Evolutionary conservation across 2,113 vertebrate species (phyloP).

Genomic region (Chelonoidis abingdonii): DNA sequence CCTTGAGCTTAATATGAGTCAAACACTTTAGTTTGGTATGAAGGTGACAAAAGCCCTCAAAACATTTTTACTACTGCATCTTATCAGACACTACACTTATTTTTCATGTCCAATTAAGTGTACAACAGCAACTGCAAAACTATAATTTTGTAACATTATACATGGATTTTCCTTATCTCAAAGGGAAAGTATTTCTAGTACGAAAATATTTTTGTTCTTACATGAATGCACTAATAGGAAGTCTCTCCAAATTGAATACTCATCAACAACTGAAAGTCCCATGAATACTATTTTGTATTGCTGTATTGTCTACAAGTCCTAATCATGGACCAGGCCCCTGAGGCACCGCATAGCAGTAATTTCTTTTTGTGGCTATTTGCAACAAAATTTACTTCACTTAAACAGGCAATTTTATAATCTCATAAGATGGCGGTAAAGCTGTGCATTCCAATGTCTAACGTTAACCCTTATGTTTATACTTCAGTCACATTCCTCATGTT

Average conservation of each 20-base stretch:
- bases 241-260: not conserved
- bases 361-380: too few species aligned
- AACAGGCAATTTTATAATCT: constrained; percentile 12
- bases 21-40: not conserved
- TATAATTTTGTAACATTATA: not conserved
- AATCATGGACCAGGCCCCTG: not conserved
- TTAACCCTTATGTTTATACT: not conserved
- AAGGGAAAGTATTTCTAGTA: not conserved
- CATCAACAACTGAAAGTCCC: not conserved
- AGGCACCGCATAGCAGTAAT: constrained; percentile 16
- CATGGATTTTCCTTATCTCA: not conserved
- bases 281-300: not conserved
- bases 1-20: too few species aligned
- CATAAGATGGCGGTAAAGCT: constrained; percentile 1
- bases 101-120: not conserved
- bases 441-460: not conserved
- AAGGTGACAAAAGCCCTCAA: not conserved
- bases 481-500: not conserved
- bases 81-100: not conserved
- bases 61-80: not conserved
- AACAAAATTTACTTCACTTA: not conserved
- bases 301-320: not conserved
- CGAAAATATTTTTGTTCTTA: not conserved
- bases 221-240: constrained; percentile 5
- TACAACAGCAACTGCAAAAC: not conserved